Base-by-base conservation (phyloP, 2,113 vertebrate species). In the Syngnathus floridae region DNA sequence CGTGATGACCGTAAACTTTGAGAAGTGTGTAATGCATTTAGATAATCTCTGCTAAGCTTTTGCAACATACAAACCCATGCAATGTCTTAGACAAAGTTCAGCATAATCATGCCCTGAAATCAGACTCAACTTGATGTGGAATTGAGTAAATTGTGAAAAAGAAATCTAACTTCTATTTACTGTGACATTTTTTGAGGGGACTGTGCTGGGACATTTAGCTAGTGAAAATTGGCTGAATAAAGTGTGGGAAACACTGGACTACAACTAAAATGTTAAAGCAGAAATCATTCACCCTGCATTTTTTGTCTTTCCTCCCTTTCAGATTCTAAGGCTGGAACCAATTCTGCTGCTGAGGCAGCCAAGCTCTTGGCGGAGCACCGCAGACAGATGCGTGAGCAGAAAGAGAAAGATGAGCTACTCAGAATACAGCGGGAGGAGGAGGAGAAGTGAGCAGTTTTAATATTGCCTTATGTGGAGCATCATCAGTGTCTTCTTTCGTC, bases 351-450 rank as follows among this genome's bases (percentile, higher is more conserved):
- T 37, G 93, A 93, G 78, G 92, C 93, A 16, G 91, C 92, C 17
- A 95, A 93, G 89, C 92, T 94, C 79, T 86, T 95, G 82, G 85
- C 93, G 2, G 93, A 94, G 84, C 95, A 93, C 71, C 91, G 91
- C 1, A 90, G 92, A 49, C 81, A 95, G 69, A 93, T 91, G 70
- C 88, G 91, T 13, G 94, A 95, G 79, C 93, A 94, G 64, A 93
- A 91, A 43, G 92, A 94, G 56, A 88, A 83, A 36, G 91, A 94
- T 68, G 93, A 93, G 77, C 91, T 88, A 75, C 92, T 93, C 63
- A 86, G 88, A 78, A 57, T 90, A 70, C 92, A 92, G 77, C 92
- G 79, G 62, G 92, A 93, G 73, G 90, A 91, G 43, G 92, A 93
- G 65, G 90, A 93, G 79, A 93, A 87, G 95, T 97, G 82, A 88